Conservation (phyloP, 92 coral and sea anemone species). For the Pocillopora grandis region DNA sequence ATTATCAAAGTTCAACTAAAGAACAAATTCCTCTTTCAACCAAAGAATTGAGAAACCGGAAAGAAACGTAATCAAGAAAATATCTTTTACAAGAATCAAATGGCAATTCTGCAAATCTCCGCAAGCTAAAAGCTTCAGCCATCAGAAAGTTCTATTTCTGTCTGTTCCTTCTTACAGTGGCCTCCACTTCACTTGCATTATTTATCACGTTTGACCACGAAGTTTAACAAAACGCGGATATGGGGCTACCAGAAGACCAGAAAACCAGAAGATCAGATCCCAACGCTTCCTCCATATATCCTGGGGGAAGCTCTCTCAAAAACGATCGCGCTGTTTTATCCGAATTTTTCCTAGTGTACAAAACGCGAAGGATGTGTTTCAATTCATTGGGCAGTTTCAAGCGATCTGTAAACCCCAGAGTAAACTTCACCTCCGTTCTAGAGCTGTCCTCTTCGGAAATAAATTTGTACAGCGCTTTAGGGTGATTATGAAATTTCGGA, state of each 20-base stretch:
- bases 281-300: constrained; percentile 55
- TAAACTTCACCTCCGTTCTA: constrained; percentile 67
- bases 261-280: constrained; percentile 40
- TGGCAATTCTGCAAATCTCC: no score
- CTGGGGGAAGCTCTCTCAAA: constrained; percentile 52
- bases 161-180: not conserved
- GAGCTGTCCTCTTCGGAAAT: constrained; percentile 73
- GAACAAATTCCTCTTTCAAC: no score
- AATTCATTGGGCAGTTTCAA: constrained; percentile 52
- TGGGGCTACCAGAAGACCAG: constrained; percentile 14
- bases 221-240: constrained; percentile 7
- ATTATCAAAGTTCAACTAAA: no score
- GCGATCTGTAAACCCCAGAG: constrained; percentile 63
- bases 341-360: constrained; percentile 69
- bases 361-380: constrained; percentile 70
- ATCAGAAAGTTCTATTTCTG: not conserved
- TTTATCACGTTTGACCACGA: not conserved
- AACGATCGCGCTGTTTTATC: constrained; percentile 76
- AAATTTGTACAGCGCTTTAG: constrained; percentile 71
- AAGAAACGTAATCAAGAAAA: no score
- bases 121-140: no score
- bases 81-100: no score
- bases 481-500: constrained; percentile 55
- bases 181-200: not conserved
- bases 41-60: no score